Conservation (phyloP, 2,888 invertebrate genomes). For the Caenorhabditis afra region DNA sequence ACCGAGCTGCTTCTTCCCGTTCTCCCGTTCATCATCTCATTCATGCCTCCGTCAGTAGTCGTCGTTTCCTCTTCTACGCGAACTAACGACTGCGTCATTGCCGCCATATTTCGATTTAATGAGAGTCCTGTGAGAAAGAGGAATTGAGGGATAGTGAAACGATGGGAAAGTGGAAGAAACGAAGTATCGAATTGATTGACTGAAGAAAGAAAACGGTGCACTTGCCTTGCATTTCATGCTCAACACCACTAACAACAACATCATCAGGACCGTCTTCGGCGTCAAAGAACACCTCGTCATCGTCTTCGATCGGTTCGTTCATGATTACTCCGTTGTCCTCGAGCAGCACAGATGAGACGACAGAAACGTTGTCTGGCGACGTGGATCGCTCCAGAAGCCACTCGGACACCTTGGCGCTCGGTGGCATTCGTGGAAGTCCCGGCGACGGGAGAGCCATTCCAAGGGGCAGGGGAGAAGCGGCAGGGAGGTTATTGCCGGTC, state of each 20-base stretch:
- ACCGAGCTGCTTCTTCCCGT: constrained; percentile 52
- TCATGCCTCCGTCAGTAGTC: constrained; percentile 27
- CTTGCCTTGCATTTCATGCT: constrained; percentile 54
- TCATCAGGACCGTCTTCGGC: constrained; percentile 28
- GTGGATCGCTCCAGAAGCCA: constrained; percentile 55
- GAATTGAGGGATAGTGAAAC: background rate
- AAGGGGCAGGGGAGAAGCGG: background rate
- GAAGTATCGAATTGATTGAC: too few species aligned
- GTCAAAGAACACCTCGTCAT: constrained; percentile 50
- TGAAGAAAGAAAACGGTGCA: background rate
- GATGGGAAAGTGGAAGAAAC: background rate
- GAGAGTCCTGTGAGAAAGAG: constrained; percentile 34
- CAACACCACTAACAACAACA: constrained; percentile 47
- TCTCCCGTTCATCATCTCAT: constrained; percentile 8
- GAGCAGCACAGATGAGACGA: constrained; percentile 43
- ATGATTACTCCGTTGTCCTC: constrained; percentile 41
- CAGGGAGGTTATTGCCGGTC: constrained; percentile 5
- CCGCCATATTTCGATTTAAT: constrained; percentile 48
- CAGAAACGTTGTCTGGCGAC: constrained; percentile 55
- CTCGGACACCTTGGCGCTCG: constrained; percentile 54
- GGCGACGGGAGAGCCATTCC: constrained; percentile 27
- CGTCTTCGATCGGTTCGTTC: constrained; percentile 9
- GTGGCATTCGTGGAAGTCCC: constrained; percentile 37
- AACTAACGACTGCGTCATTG: constrained; percentile 57
- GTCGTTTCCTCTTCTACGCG: constrained; percentile 55